Evolutionary conservation across 2,888 invertebrate genomes (phyloP), one percentile per base, ranked within the genome.

Genomic region (Elmis aenea): DNA sequence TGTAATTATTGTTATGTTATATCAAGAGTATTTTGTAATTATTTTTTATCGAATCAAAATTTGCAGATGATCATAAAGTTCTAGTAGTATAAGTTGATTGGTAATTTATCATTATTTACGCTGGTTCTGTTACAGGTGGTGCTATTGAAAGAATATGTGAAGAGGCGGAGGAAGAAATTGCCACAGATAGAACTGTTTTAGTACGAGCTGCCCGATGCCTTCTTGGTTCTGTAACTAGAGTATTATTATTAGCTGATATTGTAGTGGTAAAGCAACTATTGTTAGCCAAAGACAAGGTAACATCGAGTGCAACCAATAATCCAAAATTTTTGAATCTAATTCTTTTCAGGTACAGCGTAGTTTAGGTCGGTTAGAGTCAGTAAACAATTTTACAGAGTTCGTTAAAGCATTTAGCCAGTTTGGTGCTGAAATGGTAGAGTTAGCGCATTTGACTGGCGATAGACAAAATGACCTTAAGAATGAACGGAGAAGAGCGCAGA

Each of bases 351-450:
- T 86, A 55, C 83, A 85, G 45, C 81, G 86, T 52, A 83, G 86
- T 57, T 73, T 90, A 59, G 87, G 87, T 54, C 80, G 88, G 40
- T 72, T 91, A 57, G 90, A 90, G 68, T 86, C 86, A 29, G 89
- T 91, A 45, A 85, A 85, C 53, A 90, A 89, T 71, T 90, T 90
- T 64, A 92, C 95, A 31, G 97, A 99, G 70, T 99, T 99, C 68
- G 96, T 99, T 37, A 90, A 94, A 64, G 93, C 95, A 12, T 99
- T 99, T 72, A 94, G 95, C 52, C 92, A 95, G 67, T 97, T 99
- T 67, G 99, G 97, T 22, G 87, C 87, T 12, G 95, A 97, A 67
- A 97, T 99, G 96, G 95, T 99, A 48, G 96, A 97, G 66, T 72
- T 99, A 52, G 96, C 97, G 13, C 89, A 96, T 65, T 76, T 96